phyloP scores from a whole-genome alignment of 2,888 invertebrate species.

The Coenonympha arcania region DNA sequence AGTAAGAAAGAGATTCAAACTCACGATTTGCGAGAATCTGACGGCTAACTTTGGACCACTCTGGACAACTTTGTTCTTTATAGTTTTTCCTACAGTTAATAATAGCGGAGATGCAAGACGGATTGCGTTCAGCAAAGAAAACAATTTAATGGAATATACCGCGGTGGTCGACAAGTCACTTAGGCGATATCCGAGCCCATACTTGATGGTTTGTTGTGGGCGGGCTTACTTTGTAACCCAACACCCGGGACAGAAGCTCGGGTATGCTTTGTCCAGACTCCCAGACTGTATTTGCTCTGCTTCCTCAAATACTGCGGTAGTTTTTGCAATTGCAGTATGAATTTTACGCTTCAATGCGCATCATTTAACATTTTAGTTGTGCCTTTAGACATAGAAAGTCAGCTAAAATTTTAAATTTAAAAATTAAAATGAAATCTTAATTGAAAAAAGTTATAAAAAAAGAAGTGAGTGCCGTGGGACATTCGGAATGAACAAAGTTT shows the following conservation, averaged over 20 bases:
- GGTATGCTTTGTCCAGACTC: constrained; percentile 50
- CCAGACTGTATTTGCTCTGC: constrained; percentile 48
- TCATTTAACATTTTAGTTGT: neutral
- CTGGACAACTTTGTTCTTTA: too few relatives aligned
- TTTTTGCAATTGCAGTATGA: constrained; percentile 11
- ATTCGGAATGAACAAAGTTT: too few relatives aligned
- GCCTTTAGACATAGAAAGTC: too few relatives aligned
- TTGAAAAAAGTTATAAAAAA: too few relatives aligned
- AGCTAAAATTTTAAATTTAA: too few relatives aligned
- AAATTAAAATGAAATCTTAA: too few relatives aligned
- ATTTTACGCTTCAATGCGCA: neutral
- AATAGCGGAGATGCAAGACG: constrained; percentile 34
- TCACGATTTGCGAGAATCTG: too few relatives aligned
- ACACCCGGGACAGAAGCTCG: constrained; percentile 58
- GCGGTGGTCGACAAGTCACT: constrained; percentile 68
- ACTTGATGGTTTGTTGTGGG: constrained; percentile 53
- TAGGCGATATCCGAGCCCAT: constrained; percentile 60
- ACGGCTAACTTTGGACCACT: too few relatives aligned
- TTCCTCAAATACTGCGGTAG: constrained; percentile 33
- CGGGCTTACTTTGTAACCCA: constrained; percentile 61
- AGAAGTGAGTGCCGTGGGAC: too few relatives aligned
- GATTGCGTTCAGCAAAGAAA: constrained; percentile 60
- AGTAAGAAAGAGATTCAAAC: too few relatives aligned
- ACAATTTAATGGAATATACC: constrained; percentile 66
- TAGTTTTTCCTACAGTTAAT: neutral